These are phyloP conservation scores for Halcyon malimbica DNA, from an alignment of 2,113 vertebrate species.

Conservation along the genomic window DNA sequence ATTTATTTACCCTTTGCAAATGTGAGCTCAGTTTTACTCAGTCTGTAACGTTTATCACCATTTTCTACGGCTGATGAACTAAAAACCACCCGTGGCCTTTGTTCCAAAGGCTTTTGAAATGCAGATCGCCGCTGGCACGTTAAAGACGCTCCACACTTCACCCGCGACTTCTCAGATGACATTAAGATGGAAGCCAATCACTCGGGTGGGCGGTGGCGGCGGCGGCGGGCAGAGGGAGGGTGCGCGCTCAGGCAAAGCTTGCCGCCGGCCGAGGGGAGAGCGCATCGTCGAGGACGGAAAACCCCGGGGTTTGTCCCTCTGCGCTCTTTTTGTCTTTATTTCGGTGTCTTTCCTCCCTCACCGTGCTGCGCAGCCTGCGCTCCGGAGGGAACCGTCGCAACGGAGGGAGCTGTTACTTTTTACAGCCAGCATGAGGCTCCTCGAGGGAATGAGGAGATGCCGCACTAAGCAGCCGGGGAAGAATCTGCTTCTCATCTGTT, in stretches of 20 bases:
- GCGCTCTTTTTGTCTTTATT: background rate
- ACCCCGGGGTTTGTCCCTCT: background rate
- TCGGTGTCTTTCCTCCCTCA: background rate
- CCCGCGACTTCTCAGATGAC: background rate
- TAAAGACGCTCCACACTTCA: too few relatives aligned
- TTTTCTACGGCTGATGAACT: background rate
- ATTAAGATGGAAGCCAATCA: too few relatives aligned
- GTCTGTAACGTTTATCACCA: fast-evolving
- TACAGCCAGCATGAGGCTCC: background rate
- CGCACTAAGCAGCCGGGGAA: background rate
- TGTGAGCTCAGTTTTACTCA: fast-evolving
- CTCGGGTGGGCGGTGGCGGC: background rate
- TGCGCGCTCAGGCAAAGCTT: background rate
- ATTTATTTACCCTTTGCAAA: background rate
- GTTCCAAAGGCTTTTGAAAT: background rate
- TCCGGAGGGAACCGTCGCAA: background rate
- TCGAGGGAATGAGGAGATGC: background rate
- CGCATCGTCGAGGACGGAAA: background rate
- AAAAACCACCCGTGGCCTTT: fast-evolving
- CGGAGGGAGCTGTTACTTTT: slow-evolving; percentile 2
- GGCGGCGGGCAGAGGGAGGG: background rate
- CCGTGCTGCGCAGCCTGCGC: background rate
- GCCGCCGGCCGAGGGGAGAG: background rate
- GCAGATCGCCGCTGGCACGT: fast-evolving
- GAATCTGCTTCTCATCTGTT: slow-evolving; percentile 27